A percentile compares a stretch with the other conserved stretches of the same genome.
These are phyloP conservation scores for Chaetura pelagica DNA, from an alignment of 2,113 vertebrate species.

Conservation along the genomic window DNA sequence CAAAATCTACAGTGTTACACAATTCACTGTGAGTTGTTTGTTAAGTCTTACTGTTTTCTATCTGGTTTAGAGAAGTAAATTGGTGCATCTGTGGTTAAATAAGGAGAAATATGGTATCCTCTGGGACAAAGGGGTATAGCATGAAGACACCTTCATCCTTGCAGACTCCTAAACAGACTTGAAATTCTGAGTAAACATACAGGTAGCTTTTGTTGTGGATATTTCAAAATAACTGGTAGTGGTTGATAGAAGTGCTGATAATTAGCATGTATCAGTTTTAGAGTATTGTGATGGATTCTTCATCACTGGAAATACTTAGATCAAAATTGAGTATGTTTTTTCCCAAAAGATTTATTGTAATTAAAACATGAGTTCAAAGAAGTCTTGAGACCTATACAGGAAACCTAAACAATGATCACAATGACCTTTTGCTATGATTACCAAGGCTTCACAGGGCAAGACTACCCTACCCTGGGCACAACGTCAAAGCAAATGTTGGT, in stretches of 20 bases:
- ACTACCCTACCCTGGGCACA: not conserved
- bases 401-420: not conserved
- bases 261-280: not conserved
- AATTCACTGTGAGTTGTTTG: not conserved
- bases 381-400: not conserved
- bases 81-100: not conserved
- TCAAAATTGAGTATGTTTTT: not conserved
- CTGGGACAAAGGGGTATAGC: not conserved
- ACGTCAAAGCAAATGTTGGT: not conserved
- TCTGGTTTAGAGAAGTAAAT: conserved; percentile 3
- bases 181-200: not conserved
- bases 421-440: not conserved
- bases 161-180: not conserved
- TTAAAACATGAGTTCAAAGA: not conserved
- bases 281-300: not conserved
- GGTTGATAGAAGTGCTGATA: not conserved
- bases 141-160: not conserved
- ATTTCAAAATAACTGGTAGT: not conserved
- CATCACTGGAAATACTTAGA: not conserved
- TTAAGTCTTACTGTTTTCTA: not conserved
- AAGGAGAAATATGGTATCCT: not conserved
- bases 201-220: not conserved
- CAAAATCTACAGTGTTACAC: not conserved
- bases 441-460: not conserved
- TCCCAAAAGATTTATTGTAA: not conserved